Conservation (phyloP, 1,140 invertebrate genomes). For the Zophobas morio region DNA sequence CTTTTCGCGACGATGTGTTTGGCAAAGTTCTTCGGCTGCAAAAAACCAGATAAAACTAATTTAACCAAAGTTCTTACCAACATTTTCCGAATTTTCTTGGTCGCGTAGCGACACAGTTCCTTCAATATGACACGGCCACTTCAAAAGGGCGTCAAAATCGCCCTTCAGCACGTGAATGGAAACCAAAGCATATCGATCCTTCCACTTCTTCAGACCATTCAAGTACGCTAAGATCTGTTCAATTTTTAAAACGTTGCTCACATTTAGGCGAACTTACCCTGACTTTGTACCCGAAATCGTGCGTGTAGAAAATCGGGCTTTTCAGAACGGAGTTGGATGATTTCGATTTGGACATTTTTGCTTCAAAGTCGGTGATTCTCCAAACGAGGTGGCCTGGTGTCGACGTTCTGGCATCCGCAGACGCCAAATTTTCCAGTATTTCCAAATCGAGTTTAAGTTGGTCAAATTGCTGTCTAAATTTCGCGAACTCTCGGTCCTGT, state of each 20-base stretch:
- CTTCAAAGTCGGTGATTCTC: slow-evolving; percentile 76
- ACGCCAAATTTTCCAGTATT: slow-evolving; percentile 57
- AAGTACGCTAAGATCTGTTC: slow-evolving; percentile 75
- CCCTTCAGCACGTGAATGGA: slow-evolving; percentile 77
- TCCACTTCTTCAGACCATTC: slow-evolving; percentile 82
- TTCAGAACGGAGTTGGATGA: slow-evolving; percentile 74
- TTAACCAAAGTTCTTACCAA: slow-evolving; percentile 59
- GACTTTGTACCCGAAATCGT: slow-evolving; percentile 80
- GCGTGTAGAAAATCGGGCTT: slow-evolving; percentile 78
- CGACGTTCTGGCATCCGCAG: slow-evolving; percentile 5
- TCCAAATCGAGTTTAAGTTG: slow-evolving; percentile 61
- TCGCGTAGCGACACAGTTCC: slow-evolving; percentile 76
- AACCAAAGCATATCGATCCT: slow-evolving; percentile 77
- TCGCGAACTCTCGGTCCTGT: slow-evolving; percentile 55
- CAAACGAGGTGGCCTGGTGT: slow-evolving; percentile 75
- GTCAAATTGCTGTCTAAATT: slow-evolving; percentile 56
- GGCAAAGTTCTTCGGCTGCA: slow-evolving; percentile 67
- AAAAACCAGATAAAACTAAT: slow-evolving; percentile 55
- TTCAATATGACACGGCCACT: slow-evolving; percentile 78
- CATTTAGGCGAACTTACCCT: slow-evolving; percentile 69
- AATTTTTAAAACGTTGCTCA: slow-evolving; percentile 44
- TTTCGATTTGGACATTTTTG: slow-evolving; percentile 77
- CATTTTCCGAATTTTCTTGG: slow-evolving; percentile 63
- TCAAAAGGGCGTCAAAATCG: slow-evolving; percentile 78
- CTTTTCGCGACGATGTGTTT: slow-evolving; percentile 71